A percentile compares a stretch with the other conserved stretches of the same genome.
phyloP scores from a whole-genome alignment of 2,797 vertebrate species.

The Macrochelys suwanniensis region DNA sequence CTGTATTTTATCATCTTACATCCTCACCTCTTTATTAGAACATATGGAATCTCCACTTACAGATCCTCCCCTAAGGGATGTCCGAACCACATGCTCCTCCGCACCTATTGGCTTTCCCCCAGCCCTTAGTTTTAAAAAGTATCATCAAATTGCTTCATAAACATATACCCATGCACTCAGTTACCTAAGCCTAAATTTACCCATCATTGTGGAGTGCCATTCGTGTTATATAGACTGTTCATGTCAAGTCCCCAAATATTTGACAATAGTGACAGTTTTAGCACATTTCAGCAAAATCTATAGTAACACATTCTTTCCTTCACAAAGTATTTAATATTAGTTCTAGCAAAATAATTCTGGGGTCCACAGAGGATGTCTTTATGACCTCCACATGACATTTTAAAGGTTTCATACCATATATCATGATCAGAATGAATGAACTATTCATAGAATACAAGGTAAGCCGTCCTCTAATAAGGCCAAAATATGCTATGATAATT shows the following conservation, averaged over 20 bases:
- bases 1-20: no score
- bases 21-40: no score
- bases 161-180: background rate
- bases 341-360: background rate
- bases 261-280: background rate
- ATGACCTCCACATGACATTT: background rate
- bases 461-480: background rate
- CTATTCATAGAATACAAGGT: background rate
- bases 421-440: background rate
- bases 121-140: no score
- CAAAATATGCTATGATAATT: background rate
- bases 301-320: background rate
- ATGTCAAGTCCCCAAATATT: background rate
- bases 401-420: background rate
- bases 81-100: no score
- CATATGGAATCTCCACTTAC: no score
- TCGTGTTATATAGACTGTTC: background rate
- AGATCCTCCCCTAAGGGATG: no score
- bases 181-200: background rate
- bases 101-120: no score
- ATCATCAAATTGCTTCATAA: background rate
- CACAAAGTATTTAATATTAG: background rate
- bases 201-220: background rate
- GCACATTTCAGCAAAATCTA: slow-evolving; percentile 31
- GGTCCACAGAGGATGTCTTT: background rate